Evolutionary conservation across 1,140 invertebrate species (phyloP), one percentile per base, ranked within the genome.

Genomic region (Hyposmocoma kahamanoa): DNA sequence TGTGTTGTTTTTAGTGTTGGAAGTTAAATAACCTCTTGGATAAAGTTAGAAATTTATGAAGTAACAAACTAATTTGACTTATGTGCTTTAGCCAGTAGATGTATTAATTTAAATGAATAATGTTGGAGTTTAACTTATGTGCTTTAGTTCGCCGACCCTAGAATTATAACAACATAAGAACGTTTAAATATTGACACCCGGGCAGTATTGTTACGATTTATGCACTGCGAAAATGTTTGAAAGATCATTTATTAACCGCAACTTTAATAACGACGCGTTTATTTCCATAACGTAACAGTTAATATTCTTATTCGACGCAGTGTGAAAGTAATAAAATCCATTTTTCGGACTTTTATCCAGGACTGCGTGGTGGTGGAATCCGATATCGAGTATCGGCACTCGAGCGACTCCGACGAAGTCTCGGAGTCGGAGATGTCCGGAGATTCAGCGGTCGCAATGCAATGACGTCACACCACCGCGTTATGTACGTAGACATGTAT

Each of bases 311-410:
- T 41, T 18, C 26, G 2, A 49, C 15, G 6, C 15, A 28, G 24
- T 32, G 4, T 5, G 3, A 22, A 24, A 1, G 3, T n/a, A 21
- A 50, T 21, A 8, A 13, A 10, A 18, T 15, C 19, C 5, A 19
- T 11, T 0, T 24, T 38, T 44, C 20, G 15, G 22, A 9, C 22
- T 4, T 22, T 22, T 42, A 18, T 13, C 36, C 42, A 73, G 62
- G 72, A 73, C 8, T 65, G 64, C 39, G 38, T 75, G 2, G 47
- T 75, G 22, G 22, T 72, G 8, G 69, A 72, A n/a, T 58, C 49
- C 0, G 67, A 62, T 13, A 2, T 3, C 8, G 50, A 39, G 24
- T 9, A 8, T 0, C 41, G 48, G 0, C 15, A 13, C 0, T 18
- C 47, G 3, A 70, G 62, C 20, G 69, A 67, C 42, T 53, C 47